Evolutionary conservation across 1,140 invertebrate species (phyloP).

Genomic region (Drosophila bifasciata): DNA sequence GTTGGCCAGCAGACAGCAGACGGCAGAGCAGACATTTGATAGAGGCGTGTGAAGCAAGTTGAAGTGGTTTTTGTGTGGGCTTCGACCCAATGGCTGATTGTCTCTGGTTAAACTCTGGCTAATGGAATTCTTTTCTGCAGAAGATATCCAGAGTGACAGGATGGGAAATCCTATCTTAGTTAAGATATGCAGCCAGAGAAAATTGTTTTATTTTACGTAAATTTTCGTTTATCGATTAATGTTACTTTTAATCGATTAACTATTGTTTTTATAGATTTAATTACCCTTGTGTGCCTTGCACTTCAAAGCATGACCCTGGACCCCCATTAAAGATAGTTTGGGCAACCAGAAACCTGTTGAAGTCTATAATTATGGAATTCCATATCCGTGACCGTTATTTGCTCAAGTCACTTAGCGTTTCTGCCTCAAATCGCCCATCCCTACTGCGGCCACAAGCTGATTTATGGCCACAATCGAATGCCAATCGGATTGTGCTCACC

Average conservation of each 20-base stretch:
- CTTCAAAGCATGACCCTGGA: too few species aligned
- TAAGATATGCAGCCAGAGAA: not conserved
- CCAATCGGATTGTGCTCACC: slow-evolving; percentile 36
- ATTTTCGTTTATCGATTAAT: not conserved
- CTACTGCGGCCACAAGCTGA: slow-evolving; percentile 12
- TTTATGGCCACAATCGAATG: slow-evolving; percentile 41
- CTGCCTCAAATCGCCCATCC: not conserved
- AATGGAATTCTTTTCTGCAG: slow-evolving; percentile 30
- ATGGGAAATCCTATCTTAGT: slow-evolving; percentile 1
- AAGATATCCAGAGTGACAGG: slow-evolving; percentile 28
- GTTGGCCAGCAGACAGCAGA: slow-evolving; percentile 6
- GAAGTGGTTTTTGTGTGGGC: slow-evolving; percentile 46
- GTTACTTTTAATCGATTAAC: too few species aligned
- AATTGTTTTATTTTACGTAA: too few species aligned
- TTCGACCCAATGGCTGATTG: slow-evolving; percentile 26
- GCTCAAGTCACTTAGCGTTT: slow-evolving; percentile 1
- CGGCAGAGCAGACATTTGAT: slow-evolving; percentile 35
- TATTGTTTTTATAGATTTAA: too few species aligned
- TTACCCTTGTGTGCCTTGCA: too few species aligned
- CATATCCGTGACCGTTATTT: not conserved
- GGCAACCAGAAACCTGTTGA: too few species aligned
- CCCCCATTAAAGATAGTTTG: not conserved
- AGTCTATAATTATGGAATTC: too few species aligned
- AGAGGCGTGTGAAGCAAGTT: slow-evolving; percentile 52
- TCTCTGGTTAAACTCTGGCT: slow-evolving; percentile 39